Base-by-base conservation (phyloP, 1,140 invertebrate species). In the Trichomalopsis sarcophagae region DNA sequence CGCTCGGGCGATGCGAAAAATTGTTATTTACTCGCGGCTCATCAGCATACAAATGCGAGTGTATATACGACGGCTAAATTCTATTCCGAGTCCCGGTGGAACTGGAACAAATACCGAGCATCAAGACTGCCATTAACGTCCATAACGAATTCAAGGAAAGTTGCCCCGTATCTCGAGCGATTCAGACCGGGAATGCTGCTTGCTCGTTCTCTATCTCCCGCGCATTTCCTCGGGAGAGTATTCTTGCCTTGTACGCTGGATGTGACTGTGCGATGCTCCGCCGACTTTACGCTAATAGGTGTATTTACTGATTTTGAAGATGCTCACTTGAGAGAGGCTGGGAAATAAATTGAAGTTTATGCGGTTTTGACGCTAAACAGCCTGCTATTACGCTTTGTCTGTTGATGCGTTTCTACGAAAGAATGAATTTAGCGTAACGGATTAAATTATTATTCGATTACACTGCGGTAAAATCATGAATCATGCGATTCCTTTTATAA, bases 131-230 rank as follows among this genome's bases (percentile, higher is more conserved):
- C 69, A 77, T 81, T 82, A 69, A 40, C 33, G 62, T 55, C 55
- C 71, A 66, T 81, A 78, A 86, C 66, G 84, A 86, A 82, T 86
- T 86, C 80, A 62, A 73, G 75, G 74, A 82, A 78, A 82, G 80
- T 82, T 76, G 36, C 50, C 40, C n/a, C 62, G 40, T 73, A 80
- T 84, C 81, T 83, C 55, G 55, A 76, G n/a, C 81, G 81, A 83
- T 83, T 83, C 55, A 68, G 50, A 33, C 36, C 7, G 4, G 55
- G 23, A 55, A 83, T 50, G 10, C 30, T 23, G 27, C 33, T 55
- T 27, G 9, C 44, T 36, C 33, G 10, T 30, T 66, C 27, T n/a
- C 77, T 74, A 21, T 71, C 69, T 33, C 47, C 36, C 47, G 47
- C 11, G 17, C 21, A 62, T 4, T 62, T 62, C 6, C 55, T 62